Evolutionary conservation across 1,140 invertebrate genomes (phyloP), one percentile per base, ranked within the genome.

Genomic region (Globodera rostochiensis): DNA sequence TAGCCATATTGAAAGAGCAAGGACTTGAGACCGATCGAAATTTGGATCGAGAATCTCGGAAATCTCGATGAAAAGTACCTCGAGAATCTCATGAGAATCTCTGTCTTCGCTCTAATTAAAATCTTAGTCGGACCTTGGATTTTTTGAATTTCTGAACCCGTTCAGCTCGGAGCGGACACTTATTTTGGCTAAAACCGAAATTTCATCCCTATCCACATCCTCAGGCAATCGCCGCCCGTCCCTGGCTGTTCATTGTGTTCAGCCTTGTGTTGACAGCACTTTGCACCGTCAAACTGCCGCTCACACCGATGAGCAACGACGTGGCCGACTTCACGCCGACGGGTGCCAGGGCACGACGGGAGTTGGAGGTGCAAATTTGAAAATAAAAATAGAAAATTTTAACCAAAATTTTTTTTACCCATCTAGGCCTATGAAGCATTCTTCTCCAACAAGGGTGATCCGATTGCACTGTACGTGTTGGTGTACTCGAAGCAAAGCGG

Each of bases 281-380:
- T 45, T 84, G 73, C 77, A 70, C 82, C 53, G 53, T 57, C 46
- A 84, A 80, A 77, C 85, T 83, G 25, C 82, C 66, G 53, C 80
- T 83, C 53, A 83, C 81, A 50, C 82, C 82, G 53, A 78, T 78
- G 77, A 78, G 82, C 21, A 89, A 89, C 80, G 87, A 89, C 71
- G 88, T 89, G 25, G 82, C 85, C 60, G 88, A 89, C 80, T 89
- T 89, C 66, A 89, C 88, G 13, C 88, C 88, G 25, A 74, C 64
- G 50, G 85, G 80, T 15, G 88, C 88, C 5, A 73, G 86, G 64
- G 88, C 88, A 4, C 78, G 86, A 64, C 75, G 67, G 45, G 88
- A 89, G 80, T 50, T 83, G n/a, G 50, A 86, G 80, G 86, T 88
- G 67, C 47, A 46, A 6, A 82, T n/a, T n/a, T 15, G 60, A 15